Percentiles rank a stretch among this genome's conserved stretches.
phyloP scores from a whole-genome alignment of 2,113 vertebrate genomes.

The Lophius piscatorius region DNA sequence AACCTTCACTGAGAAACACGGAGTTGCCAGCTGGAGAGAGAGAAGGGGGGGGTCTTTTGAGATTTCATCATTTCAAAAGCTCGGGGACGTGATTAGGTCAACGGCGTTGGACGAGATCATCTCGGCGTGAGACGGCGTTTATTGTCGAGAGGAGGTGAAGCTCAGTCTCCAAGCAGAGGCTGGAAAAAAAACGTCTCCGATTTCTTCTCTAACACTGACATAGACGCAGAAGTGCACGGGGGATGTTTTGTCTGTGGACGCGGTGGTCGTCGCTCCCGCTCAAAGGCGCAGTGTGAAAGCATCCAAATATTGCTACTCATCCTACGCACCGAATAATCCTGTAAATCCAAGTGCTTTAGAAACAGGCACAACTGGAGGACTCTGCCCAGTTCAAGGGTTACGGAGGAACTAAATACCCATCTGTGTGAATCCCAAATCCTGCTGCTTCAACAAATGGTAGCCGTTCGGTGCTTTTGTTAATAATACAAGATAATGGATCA shows the following conservation, averaged over 20 bases:
- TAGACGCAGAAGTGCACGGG: too few relatives aligned
- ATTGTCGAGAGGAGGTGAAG: too few relatives aligned
- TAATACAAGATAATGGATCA: slow-evolving; percentile 45
- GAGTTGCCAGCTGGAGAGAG: slow-evolving; percentile 61
- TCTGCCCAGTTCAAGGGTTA: slow-evolving; percentile 67
- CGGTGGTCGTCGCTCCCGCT: slow-evolving; percentile 46
- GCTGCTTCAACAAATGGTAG: slow-evolving; percentile 58
- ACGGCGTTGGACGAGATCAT: slow-evolving; percentile 22
- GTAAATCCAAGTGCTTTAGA: slow-evolving; percentile 76
- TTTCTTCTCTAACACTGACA: too few relatives aligned
- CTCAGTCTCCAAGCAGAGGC: too few relatives aligned
- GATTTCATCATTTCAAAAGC: slow-evolving; percentile 68
- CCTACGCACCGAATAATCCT: slow-evolving; percentile 69
- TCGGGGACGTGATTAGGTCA: slow-evolving; percentile 53
- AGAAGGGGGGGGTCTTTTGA: slow-evolving; percentile 39
- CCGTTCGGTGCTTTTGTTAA: slow-evolving; percentile 56
- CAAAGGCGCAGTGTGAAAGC: slow-evolving; percentile 58
- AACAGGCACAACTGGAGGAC: slow-evolving; percentile 68
- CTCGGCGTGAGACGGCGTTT: slow-evolving; percentile 15
- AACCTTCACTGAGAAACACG: slow-evolving; percentile 53
- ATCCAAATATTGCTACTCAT: slow-evolving; percentile 69
- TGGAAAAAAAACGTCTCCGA: too few relatives aligned
- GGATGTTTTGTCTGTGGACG: too few relatives aligned
- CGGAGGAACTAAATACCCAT: slow-evolving; percentile 76
- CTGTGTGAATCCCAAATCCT: slow-evolving; percentile 73